phyloP scores from a whole-genome alignment of 2,888 invertebrate species.

The Drosophila melanosoma region DNA sequence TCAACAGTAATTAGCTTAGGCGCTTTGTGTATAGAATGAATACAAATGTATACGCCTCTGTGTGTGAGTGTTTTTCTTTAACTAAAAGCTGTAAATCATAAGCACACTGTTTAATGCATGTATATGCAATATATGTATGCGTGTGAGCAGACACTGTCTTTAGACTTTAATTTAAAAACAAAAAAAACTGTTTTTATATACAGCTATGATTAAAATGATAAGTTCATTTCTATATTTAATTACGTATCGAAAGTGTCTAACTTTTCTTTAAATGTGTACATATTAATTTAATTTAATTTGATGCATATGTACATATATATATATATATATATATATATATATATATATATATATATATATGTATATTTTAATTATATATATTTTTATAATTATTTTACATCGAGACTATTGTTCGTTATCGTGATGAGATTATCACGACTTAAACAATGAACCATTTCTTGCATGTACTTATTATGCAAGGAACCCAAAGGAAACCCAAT shows the following conservation, averaged over 20 bases:
- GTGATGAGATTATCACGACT: constrained; percentile 1
- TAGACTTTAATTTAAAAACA: neutral
- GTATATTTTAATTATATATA: neutral
- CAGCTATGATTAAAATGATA: neutral
- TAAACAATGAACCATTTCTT: neutral
- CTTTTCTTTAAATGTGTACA: neutral
- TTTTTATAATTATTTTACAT: neutral
- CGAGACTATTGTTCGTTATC: neutral
- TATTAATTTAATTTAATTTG: neutral
- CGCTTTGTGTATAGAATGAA: constrained; percentile 13
- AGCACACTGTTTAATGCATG: neutral
- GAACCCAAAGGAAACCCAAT: constrained; percentile 26
- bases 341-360: neutral
- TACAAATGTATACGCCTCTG: constrained; percentile 1
- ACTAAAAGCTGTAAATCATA: neutral
- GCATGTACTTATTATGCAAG: neutral
- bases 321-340: neutral
- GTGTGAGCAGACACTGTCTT: neutral
- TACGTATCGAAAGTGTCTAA: neutral
- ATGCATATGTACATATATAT: neutral
- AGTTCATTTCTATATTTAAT: neutral
- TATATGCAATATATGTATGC: neutral
- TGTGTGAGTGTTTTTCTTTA: constrained; percentile 4
- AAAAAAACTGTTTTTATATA: neutral
- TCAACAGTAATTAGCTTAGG: constrained; percentile 55